Evolutionary conservation across 2,797 vertebrate species (phyloP), one percentile per base, ranked within the genome.

Genomic region (Nannoperca australis): DNA sequence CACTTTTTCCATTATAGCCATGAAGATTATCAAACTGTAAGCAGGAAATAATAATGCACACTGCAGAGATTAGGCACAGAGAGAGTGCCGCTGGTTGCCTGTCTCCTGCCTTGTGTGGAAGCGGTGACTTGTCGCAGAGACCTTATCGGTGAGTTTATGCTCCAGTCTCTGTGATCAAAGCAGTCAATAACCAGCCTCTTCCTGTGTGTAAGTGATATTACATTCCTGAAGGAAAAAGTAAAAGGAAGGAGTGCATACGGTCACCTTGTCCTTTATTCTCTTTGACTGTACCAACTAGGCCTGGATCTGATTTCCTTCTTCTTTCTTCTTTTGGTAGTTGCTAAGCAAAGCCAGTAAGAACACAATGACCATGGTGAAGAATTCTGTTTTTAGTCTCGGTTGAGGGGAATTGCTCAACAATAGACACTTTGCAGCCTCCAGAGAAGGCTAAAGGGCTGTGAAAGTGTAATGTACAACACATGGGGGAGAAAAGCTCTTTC

Each of bases 1-100:
- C 73, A 44, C 70, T 81, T 85, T 86, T 87, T 82, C 84, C 85
- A 92, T 91, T 88, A 86, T 85, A 90, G 78, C 84, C 77, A 7
- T 79, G 74, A 85, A 90, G 90, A 90, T 91, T 79, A 92, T 92
- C 78, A 78, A 78, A 81, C 81, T 73, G 84, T 83, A 72, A 70
- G 81, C 73, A 36, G 76, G 77, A 84, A 89, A 81, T 71, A 53
- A 89, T 91, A 89, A 82, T 81, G 73, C 77, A 58, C 77, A 42
- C 78, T 76, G 62, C 7, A 50, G 67, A 79, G 87, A 73, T 83
- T 85, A 81, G 78, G 79, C 66, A 50, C 10, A 76, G 36, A 68
- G 60, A n/a, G 36, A 54, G 44, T 1, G 73, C 80, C 73, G 70
- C 81, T 55, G 79, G 70, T 82, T 53, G 66, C 49, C 62, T 11